Evolutionary conservation across 2,888 invertebrate genomes (phyloP), one percentile per base, ranked within the genome.

Genomic region (Synergus laeviventris): DNA sequence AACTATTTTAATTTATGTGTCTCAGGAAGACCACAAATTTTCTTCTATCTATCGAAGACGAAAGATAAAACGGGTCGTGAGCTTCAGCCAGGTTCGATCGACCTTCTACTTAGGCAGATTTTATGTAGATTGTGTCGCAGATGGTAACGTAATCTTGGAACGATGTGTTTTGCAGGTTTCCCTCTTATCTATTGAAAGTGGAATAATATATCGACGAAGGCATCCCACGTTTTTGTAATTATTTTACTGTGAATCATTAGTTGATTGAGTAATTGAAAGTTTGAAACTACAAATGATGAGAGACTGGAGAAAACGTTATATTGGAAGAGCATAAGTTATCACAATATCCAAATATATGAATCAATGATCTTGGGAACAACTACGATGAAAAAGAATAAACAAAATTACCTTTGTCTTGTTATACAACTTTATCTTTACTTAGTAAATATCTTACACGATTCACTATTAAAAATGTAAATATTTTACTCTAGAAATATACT

Each of bases 101-200:
- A 73, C 76, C 64, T n/a, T 73, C 54, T 74, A 42, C 74, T 79
- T 77, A 75, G 59, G 70, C 60, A 74, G 73, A 76, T 79, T 79
- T 79, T 79, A 75, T 73, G 78, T 73, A 75, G 79, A 79, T 77
- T 73, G 73, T 31, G 62, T 45, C 45, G 39, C 59, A 77, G 75
- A 77, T 62, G 73, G 59, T 36, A 12, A 12, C 64, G 77, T 56
- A 73, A 76, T 76, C 76, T 76, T 16, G 45, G 54, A 36, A 24
- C 59, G 59, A 76, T 56, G 70, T 59, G 56, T 73, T 60, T 75
- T 64, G 56, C 73, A 39, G n/a, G 21, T 39, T 21, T 24, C 38
- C 36, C 38, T 4, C 56, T 73, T 73, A 73, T 73, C 73, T 66
- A 5, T 31, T 4, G 16, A 38, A 18, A 56, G 54, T 11, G 3